Base-by-base conservation (phyloP, 2,797 vertebrate species). In the Novumbra hubbsi region DNA sequence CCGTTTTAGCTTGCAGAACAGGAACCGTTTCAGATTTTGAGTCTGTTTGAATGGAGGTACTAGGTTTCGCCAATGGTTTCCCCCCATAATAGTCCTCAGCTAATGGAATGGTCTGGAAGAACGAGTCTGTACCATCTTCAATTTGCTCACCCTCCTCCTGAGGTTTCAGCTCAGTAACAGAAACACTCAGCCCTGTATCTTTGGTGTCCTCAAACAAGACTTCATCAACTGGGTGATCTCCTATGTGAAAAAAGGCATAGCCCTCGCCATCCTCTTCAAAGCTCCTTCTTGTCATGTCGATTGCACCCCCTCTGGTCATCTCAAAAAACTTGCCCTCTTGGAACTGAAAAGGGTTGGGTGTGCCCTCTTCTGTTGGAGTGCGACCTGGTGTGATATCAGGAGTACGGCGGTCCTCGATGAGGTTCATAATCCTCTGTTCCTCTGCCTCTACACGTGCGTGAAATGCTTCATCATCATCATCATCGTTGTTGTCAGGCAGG, bases 291-390 rank as follows among this genome's bases (percentile, higher is more conserved):
- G 96, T 98, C 96, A 99, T 96, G 84, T 99, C 98, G 86, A 99
- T 96, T 73, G 98, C 98, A 12, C 98, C 98, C 64, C 98, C 97
- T 84, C 98, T 94, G 49, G 98, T 99, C 98, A 99, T 99, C 91
- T 99, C 98, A 91, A 99, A 99, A 32, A 99, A 87, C 81, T 99
- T 99, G 57, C 97, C 96, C 78, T 99, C 96, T 87, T 99, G 96
- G 86, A 98, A 99, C 78, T 96, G 93, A 87, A 99, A 99, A 28
- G 97, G 96, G 78, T 96, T 95, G 0, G 94, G 91, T 0, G 85
- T 93, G 66, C 89, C 93, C 75, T 96, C 95, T 80, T 95, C 94
- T 0, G 92, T 93, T 70, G 94, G 94, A 28, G 94, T 95, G 71
- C 86, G 91, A 79, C 90, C 88, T 0, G 92, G 91, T 65, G 94